Base-by-base conservation (phyloP, 2,113 vertebrate genomes). In the Sceloporus tristichus region DNA sequence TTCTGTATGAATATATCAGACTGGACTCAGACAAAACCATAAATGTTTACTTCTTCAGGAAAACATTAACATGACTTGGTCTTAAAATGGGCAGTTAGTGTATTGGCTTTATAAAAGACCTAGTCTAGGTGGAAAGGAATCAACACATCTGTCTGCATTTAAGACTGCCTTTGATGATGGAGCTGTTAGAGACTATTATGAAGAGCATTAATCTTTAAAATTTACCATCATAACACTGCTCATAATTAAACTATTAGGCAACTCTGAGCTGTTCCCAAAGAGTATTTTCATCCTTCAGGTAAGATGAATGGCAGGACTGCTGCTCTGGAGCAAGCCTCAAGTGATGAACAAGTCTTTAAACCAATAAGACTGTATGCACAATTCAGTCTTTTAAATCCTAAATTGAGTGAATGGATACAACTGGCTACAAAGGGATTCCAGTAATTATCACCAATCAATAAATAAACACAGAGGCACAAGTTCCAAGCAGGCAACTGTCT, bases 271-370 rank as follows among this genome's bases (percentile, higher is more conserved):
- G 34, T 25, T 48, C 27, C 40, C 38, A 9, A 85, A 77, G 84
- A 34, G 84, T 73, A 40, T 29, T 25, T 85, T 85, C 73, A 85
- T 75, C 74, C 59, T 65, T 40, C 74, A 85, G 29, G 59, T 76
- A 85, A 48, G 38, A 9, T 65, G 74, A 65, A 34, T 85, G 66
- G 71, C 73, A 85, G 54, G 6, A 25, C 34, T 62, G 11, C 8
- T 76, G 84, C 34, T 29, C 84, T 77, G 38, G 56, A 76, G 40
- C 54, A 85, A 77, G 40, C 18, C 3, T 76, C 84, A 85, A 48
- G 73, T 42, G 25, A 10, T 42, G 40, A 77, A 25, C 79, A 81
- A 79, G 56, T 10, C 79, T 9, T 80, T 65, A 81, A 38, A 38
- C 21, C 9, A 81, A 85, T 65, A 77, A 77, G 74, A 40, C 62